These are phyloP conservation scores for Lophochroa leadbeateri DNA, from an alignment of 2,113 vertebrate species.

Conservation along the genomic window DNA sequence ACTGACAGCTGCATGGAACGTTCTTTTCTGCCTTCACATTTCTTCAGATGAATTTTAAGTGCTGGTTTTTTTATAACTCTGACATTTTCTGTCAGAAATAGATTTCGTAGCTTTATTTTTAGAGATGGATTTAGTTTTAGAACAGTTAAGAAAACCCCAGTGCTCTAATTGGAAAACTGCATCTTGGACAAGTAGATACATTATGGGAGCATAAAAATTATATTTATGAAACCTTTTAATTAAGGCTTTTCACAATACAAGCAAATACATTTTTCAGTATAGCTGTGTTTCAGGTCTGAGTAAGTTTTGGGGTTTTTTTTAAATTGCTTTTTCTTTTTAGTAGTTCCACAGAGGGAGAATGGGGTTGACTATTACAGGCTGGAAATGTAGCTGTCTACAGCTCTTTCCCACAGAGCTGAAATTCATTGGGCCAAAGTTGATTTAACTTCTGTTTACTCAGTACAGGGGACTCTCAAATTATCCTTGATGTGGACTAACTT, in stretches of 20 bases:
- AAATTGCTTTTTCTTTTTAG: not conserved
- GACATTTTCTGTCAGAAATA: not conserved
- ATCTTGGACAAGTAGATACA: not conserved
- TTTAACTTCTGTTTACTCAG: constrained; percentile 5
- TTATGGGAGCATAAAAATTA: not conserved
- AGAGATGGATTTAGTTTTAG: not conserved
- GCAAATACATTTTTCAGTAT: not conserved
- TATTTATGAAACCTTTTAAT: not conserved
- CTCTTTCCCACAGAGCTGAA: not conserved
- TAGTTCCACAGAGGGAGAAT: not conserved
- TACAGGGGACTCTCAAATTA: not conserved
- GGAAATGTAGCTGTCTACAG: not conserved
- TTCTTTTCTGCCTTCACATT: not conserved
- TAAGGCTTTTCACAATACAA: not conserved
- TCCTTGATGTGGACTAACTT: not conserved
- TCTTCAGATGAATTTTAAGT: not conserved
- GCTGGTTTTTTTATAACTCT: not conserved
- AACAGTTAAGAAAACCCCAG: not conserved
- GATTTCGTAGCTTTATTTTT: not conserved
- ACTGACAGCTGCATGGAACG: not conserved
- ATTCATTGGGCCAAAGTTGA: not conserved
- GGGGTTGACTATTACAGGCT: not conserved
- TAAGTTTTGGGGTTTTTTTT: not conserved
- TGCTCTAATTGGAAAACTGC: not conserved
- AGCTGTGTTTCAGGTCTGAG: not conserved